A percentile compares a stretch with the other conserved stretches of the same genome.
Conservation (phyloP, 2,797 vertebrate genomes). For the Pyrrhura leucotis region DNA sequence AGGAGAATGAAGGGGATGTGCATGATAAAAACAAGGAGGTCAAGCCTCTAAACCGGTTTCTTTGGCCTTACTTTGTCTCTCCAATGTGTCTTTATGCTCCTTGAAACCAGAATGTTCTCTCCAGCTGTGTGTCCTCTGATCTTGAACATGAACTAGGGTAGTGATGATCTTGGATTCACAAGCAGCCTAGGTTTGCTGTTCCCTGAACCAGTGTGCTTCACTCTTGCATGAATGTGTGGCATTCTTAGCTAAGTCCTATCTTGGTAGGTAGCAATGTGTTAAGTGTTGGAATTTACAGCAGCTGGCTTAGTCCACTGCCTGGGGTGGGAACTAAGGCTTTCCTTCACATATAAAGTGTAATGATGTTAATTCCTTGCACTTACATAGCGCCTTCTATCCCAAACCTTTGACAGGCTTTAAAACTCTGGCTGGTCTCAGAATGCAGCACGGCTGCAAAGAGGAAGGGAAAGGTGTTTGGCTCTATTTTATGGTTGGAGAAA, state of each 20-base stretch:
- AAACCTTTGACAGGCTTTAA: background rate
- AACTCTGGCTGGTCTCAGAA: background rate
- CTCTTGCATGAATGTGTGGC: background rate
- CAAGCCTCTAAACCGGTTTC: background rate
- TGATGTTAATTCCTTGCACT: slow-evolving; percentile 4
- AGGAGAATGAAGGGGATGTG: background rate
- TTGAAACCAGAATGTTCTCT: background rate
- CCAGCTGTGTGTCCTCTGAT: background rate
- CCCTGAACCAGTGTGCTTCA: background rate
- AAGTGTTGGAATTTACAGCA: background rate
- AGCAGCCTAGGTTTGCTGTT: background rate
- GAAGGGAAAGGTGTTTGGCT: background rate
- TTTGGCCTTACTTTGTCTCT: background rate
- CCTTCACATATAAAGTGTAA: background rate
- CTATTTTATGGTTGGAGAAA: background rate
- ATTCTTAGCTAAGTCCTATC: background rate
- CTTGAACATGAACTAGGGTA: background rate
- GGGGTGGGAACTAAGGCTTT: background rate
- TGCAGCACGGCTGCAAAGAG: background rate
- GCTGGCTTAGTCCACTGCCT: background rate
- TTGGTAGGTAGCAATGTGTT: background rate
- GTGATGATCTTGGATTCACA: background rate
- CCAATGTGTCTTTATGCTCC: background rate
- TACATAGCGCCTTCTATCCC: background rate
- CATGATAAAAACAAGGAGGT: background rate